Evolutionary conservation across 2,888 invertebrate species (phyloP).

Genomic region (Ectemnius lituratus): DNA sequence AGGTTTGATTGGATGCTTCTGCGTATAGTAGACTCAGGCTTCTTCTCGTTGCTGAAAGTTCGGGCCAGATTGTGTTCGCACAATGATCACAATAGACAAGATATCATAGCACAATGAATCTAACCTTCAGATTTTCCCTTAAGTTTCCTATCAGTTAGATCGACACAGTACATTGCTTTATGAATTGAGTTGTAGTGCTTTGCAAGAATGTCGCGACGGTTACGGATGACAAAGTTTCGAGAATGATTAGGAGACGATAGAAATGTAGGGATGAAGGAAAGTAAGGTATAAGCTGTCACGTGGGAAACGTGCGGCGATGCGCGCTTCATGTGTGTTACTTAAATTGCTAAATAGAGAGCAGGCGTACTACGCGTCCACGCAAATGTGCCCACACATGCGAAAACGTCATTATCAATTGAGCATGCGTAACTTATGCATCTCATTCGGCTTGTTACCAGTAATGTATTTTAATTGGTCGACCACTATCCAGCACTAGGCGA

Average conservation of each 20-base stretch:
- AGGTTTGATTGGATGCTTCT: constrained; percentile 39
- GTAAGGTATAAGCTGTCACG: constrained; percentile 26
- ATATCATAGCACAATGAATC: too few relatives aligned
- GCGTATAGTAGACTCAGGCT: too few relatives aligned
- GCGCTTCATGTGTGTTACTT: constrained; percentile 24
- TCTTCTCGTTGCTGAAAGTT: too few relatives aligned
- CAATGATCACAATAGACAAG: too few relatives aligned
- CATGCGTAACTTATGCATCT: constrained; percentile 68
- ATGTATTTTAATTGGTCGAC: constrained; percentile 75
- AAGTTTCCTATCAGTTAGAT: too few relatives aligned
- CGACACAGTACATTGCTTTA: too few relatives aligned
- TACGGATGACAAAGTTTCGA: too few relatives aligned
- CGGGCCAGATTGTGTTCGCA: too few relatives aligned
- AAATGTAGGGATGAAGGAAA: background rate
- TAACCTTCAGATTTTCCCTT: too few relatives aligned
- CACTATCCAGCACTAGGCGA: constrained; percentile 44
- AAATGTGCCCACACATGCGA: constrained; percentile 40
- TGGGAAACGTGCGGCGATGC: constrained; percentile 34
- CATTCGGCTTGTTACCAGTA: constrained; percentile 75
- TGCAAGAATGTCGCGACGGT: too few relatives aligned
- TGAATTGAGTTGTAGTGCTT: too few relatives aligned
- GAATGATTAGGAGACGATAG: too few relatives aligned
- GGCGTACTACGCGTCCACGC: constrained; percentile 25
- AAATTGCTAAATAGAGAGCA: constrained; percentile 38
- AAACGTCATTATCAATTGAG: constrained; percentile 64